Evolutionary conservation across 2,888 invertebrate species (phyloP), one percentile per base, ranked within the genome.

Genomic region (Aleiodes alternator): DNA sequence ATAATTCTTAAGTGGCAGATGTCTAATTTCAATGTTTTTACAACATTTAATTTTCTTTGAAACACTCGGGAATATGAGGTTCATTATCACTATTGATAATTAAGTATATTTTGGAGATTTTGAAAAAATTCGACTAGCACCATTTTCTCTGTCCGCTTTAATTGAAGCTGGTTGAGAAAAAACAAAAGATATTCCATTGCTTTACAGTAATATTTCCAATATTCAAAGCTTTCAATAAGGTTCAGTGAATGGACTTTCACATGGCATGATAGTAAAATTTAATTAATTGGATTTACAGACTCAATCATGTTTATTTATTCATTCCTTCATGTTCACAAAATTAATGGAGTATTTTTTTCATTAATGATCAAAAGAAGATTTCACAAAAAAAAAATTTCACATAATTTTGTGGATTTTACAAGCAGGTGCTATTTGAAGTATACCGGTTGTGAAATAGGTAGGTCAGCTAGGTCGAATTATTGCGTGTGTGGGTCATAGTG

Each of bases 401-500:
- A 59, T 59, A 59, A 34, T 59, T 66, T 66, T 66, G 66, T 48
- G 23, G 50, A 66, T 50, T 48, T 48, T 23, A 50, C 11, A 11
- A 23, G 66, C 66, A 66, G 66, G 66, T 66, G 66, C 50, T 66
- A 48, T 48, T 48, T 48, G 48, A 14, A 23, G 7, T 16, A 48
- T 66, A 48, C 12, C 48, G 48, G 66, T 48, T 23, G 66, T 48
- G 16, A 29, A 48, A 66, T 66, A 66, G 66, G 66, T 66, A 66
- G 66, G 66, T 66, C 66, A 66, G 23, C 66, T 66, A 48, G 50
- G 16, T 71, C 79, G 80, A 78, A 81, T 82, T 81, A 77, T 79
- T 73, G 74, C 78, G 74, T 82, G 81, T 81, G 74, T 80, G 79
- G 79, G 80, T 83, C 84, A 81, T 53, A 68, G 73, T 38, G 69